Evolutionary conservation across 2,113 vertebrate genomes (phyloP).

Genomic region (Maccullochella peelii): DNA sequence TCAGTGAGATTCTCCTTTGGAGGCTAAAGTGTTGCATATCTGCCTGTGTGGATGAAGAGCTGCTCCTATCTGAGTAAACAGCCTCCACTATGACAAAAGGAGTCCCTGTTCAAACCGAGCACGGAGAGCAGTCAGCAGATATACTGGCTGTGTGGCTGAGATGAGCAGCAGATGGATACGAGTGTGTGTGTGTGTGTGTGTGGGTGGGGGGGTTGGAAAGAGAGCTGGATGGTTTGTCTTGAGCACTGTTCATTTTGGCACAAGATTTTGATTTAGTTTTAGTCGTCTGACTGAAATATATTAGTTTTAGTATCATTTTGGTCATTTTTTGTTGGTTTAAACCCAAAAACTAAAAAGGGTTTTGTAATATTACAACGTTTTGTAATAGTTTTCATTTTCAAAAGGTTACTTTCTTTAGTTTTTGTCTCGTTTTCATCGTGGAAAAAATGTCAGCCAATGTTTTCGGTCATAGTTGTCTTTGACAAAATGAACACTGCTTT

Average conservation of each 20-base stretch:
- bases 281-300: neutral
- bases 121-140: neutral
- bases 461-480: too few relatives aligned
- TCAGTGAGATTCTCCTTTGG: constrained; percentile 23
- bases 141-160: neutral
- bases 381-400: too few relatives aligned
- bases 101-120: neutral
- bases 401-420: too few relatives aligned
- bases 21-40: constrained; percentile 12
- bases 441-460: too few relatives aligned
- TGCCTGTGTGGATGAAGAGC: neutral
- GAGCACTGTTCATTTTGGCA: neutral
- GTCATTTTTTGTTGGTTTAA: too few relatives aligned
- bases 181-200: neutral
- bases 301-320: too few relatives aligned
- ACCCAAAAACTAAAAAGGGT: too few relatives aligned
- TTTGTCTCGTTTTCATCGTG: too few relatives aligned
- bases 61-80: constrained; percentile 1
- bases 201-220: neutral
- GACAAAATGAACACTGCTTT: too few relatives aligned
- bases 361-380: too few relatives aligned
- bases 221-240: neutral
- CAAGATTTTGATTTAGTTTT: neutral
- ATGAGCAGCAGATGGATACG: neutral
- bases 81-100: neutral